Conservation (phyloP, 2,113 vertebrate species). For the Pantherophis guttatus region DNA sequence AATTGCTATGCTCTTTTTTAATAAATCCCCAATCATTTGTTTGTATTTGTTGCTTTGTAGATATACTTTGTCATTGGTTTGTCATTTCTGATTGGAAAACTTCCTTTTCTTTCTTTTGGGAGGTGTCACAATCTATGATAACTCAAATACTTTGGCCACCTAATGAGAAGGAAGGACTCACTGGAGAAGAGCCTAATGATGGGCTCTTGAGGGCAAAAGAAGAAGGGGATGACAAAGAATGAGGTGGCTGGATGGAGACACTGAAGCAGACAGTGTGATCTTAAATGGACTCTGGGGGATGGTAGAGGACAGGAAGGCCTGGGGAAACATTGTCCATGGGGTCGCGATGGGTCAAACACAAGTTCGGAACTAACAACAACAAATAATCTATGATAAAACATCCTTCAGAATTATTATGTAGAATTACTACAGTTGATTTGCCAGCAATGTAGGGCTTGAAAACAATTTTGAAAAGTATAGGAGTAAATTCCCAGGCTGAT, state of each 20-base stretch:
- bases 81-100: slow-evolving; percentile 25
- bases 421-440: background rate
- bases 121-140: slow-evolving; percentile 27
- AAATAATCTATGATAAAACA: slow-evolving; percentile 31
- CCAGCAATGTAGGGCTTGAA: background rate
- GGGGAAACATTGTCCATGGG: too few relatives aligned
- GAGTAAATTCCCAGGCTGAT: background rate
- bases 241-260: too few relatives aligned
- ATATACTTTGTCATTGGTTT: slow-evolving; percentile 9
- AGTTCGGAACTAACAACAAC: too few relatives aligned
- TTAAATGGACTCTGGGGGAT: too few relatives aligned
- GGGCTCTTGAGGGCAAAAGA: too few relatives aligned
- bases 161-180: too few relatives aligned
- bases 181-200: too few relatives aligned
- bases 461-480: background rate
- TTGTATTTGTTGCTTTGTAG: background rate
- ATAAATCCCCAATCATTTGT: slow-evolving; percentile 44
- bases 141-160: background rate
- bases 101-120: slow-evolving; percentile 31
- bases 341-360: too few relatives aligned
- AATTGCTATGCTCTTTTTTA: slow-evolving; percentile 46
- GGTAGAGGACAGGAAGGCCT: too few relatives aligned
- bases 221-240: too few relatives aligned
- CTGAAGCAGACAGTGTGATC: too few relatives aligned
- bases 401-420: slow-evolving; percentile 37